Base-by-base conservation (phyloP, 1,140 invertebrate genomes). In the Argopecten irradians region DNA sequence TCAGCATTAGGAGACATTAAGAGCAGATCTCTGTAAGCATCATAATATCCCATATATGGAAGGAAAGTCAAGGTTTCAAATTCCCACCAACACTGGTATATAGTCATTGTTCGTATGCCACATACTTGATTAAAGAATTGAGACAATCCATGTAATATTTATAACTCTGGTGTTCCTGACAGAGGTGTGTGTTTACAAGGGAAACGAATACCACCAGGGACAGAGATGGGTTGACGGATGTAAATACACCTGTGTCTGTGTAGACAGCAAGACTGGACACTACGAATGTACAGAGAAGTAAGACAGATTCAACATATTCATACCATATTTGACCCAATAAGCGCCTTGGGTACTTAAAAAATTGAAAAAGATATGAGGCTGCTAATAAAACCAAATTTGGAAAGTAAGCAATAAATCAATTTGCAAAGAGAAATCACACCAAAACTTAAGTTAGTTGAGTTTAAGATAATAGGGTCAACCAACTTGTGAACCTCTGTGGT, bases 211-310 rank as follows among this genome's bases (percentile, higher is more conserved):
- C 86, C 88, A 83, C 22, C 91, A 93, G 82, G 92, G 89, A 19
- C 92, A 93, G 88, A 89, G 89, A 85, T 93, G 93, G 93, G 89
- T 91, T 85, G 92, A 91, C 90, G 93, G 93, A 32, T 93, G 92
- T 88, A 85, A 91, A 9, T 92, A 87, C 41, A 91, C 91, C 41
- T 93, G 92, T 88, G 87, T 91, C n/a, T 93, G 93, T 90, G 89
- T 90, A 33, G 90, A 93, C 83, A 91, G 90, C 36, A 90, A 84
- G 32, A 91, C 92, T 8, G 93, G 93, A 36, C 55, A 88, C 34
- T 93, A 93, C 90, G 86, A 87, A 83, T 93, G 92, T 86, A 91
- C 88, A 22, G 89, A 93, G n/a, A 93, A 90, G 91, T 93, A 86
- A 84, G 87, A 28, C 34, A 3, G n/a, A 55, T 55, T n/a, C 46